Evolutionary conservation across 2,888 invertebrate genomes (phyloP), one percentile per base, ranked within the genome.

Genomic region (Linnaemya tessellans): DNA sequence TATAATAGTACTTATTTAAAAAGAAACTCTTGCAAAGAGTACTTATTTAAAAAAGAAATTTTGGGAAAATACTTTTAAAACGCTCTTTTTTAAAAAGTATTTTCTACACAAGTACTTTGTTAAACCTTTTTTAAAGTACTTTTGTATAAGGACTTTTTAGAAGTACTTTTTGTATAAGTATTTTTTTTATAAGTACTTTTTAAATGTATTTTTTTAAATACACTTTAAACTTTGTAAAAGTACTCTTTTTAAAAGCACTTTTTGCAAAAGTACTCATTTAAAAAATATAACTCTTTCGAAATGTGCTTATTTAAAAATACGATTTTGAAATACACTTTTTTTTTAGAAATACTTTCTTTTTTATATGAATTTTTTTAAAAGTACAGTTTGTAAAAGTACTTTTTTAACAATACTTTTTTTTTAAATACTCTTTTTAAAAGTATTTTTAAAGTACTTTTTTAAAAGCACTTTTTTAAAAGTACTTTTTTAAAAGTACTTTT

Each of bases 371-470:
- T n/a, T n/a, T n/a, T n/a, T n/a, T n/a, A n/a, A n/a, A n/a, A n/a
- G n/a, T n/a, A n/a, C n/a, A n/a, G n/a, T n/a, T n/a, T n/a, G n/a
- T n/a, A n/a, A n/a, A n/a, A n/a, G n/a, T n/a, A n/a, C n/a, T n/a
- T n/a, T n/a, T n/a, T n/a, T n/a, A n/a, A n/a, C n/a, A n/a, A n/a
- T n/a, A n/a, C n/a, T n/a, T n/a, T n/a, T n/a, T n/a, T n/a, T n/a
- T n/a, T n/a, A n/a, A n/a, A n/a, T n/a, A 4, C 9, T 4, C 13
- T 56, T 22, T 22, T 51, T 22, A 11, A 58, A 30, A n/a, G n/a
- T n/a, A n/a, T n/a, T n/a, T n/a, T n/a, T n/a, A n/a, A 58, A 35
- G n/a, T 35, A 56, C 13, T 56, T 56, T 54, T 54, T 56, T 13
- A 7, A 56, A 25, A 25, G 11, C 25, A 56, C 56, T 30, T 56